Base-by-base conservation (phyloP, 2,797 vertebrate genomes). In the Sebastiscus albofasciatus region DNA sequence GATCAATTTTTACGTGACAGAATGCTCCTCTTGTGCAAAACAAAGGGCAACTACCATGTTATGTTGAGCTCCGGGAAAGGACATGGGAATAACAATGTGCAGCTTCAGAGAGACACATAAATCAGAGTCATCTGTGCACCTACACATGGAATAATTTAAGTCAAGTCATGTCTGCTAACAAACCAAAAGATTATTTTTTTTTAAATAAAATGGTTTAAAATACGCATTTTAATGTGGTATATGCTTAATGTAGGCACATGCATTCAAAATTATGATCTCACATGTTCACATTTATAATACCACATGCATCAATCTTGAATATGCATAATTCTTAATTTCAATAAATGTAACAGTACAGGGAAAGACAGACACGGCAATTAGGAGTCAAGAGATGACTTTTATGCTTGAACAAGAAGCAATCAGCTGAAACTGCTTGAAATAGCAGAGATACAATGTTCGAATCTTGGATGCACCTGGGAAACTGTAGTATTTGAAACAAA, bases 361-460 rank as follows among this genome's bases (percentile, higher is more conserved):
- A 74, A 86, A 87, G 75, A 87, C 58, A 85, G 58, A 78, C 58
- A 77, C 71, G 49, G 85, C 86, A 87, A 90, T 91, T 90, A 89
- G 69, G 68, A 91, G 85, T 85, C 84, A 80, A 87, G 85, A 83
- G 72, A 79, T 79, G 80, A 90, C 87, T 88, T 90, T 90, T 90
- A 91, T 92, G 88, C 89, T 87, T 83, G 81, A 91, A 93, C 81
- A 86, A 91, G 88, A 92, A 90, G 82, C 88, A 93, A 91, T 93
- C 89, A 90, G 78, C 81, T 89, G 87, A 84, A 92, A 86, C 91
- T 64, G 84, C 88, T 87, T 73, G 71, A 87, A 93, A 88, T 80
- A 88, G 87, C 71, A 67, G 72, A 87, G 83, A 91, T 90, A 90
- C 88, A 92, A 82, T 86, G 81, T 68, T 78, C 75, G 79, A 87